A percentile compares a stretch with the other conserved stretches of the same genome.
These are phyloP conservation scores for Sapayoa aenigma DNA, from an alignment of 2,113 vertebrate species.

Conservation along the genomic window DNA sequence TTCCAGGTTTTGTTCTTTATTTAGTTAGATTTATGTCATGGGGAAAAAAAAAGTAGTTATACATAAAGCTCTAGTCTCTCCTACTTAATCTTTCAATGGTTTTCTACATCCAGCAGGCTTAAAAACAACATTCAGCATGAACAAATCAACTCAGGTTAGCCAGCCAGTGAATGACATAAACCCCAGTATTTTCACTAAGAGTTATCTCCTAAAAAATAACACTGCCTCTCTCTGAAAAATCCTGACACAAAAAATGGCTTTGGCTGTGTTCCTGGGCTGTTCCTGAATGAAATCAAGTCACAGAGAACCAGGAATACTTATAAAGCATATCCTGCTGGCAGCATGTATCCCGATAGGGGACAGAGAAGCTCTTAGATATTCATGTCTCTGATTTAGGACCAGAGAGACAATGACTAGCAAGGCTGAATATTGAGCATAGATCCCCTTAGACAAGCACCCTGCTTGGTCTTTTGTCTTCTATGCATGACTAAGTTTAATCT, in stretches of 20 bases:
- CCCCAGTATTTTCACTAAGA: neutral
- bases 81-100: neutral
- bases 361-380: neutral
- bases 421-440: slow-evolving; percentile 24
- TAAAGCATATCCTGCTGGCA: neutral
- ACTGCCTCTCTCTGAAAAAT: neutral
- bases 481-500: neutral
- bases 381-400: neutral
- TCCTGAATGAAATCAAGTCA: neutral
- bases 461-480: neutral
- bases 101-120: neutral
- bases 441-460: neutral
- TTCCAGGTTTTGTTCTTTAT: neutral
- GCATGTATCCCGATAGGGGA: neutral
- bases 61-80: neutral
- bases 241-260: neutral
- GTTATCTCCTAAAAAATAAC: neutral
- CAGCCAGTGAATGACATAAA: neutral
- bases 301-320: neutral
- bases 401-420: neutral
- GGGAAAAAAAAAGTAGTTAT: neutral
- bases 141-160: neutral
- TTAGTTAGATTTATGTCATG: neutral
- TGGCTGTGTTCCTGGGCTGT: neutral
- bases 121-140: neutral